Evolutionary conservation across 2,113 vertebrate species (phyloP), one percentile per base, ranked within the genome.

Genomic region (Ochotona princeps): DNA sequence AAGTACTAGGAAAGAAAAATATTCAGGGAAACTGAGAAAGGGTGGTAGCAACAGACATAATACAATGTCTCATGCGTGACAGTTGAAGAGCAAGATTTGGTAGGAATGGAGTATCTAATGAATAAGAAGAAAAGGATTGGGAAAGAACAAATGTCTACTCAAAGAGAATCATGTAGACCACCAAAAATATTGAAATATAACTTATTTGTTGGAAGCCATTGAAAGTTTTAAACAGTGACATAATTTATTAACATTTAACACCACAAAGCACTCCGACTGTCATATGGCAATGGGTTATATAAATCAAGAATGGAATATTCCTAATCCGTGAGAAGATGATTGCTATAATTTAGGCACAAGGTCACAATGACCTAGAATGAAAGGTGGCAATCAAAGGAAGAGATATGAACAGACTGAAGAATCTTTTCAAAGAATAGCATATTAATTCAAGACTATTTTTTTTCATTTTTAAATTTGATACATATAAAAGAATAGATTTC

Each of bases 81-180:
- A 63, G 80, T 25, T 28, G 51, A 32, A 47, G 10, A 54, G 17
- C 17, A 28, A 72, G 9, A 25, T 35, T 75, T 12, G 0, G 20
- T 14, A 26, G 15, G 26, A 14, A 9, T 54, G n/a, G 0, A 57
- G 21, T 26, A 67, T 6, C 3, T 60, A 35, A 12, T 51, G 18
- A 72, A 11, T 5, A 38, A 44, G 10, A 2, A 4, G 35, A 10
- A 5, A 1, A 21, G 38, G 21, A 11, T 1, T 30, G 18, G 21
- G 26, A 49, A 67, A 4, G 30, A 44, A 13, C 14, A 57, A 57
- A 35, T 51, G 35, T 8, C 44, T 9, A 61, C 13, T 32, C 65
- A 82, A 82, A 14, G 2, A 26, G 10, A 61, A 5, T 2, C 20
- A n/a, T 6, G 28, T 4, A 81, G n/a, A 5, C 2, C 21, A 13